Base-by-base conservation (phyloP, 1,140 invertebrate genomes). In the Drosophila serrata region DNA sequence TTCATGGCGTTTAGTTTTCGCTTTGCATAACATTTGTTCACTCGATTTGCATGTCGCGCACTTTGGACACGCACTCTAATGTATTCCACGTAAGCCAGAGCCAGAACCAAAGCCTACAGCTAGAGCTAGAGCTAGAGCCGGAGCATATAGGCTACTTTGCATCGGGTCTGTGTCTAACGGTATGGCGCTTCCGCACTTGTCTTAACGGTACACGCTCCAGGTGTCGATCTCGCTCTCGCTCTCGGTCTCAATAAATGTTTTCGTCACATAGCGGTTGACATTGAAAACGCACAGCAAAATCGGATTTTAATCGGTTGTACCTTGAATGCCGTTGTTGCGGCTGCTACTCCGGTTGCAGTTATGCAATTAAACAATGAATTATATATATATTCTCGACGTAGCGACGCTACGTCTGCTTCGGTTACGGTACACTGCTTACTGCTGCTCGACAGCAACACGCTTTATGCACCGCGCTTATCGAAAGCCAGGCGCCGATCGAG, bases 61-160 rank as follows among this genome's bases (percentile, higher is more conserved):
- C 85, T 88, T 88, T 88, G 84, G 82, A 67, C 77, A 88, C 77
- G 59, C 85, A 84, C 68, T 78, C 37, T 88, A 88, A 88, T 88
- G 58, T 88, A 88, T 88, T 78, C 84, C 84, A 88, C 84, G 84
- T 88, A 88, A 68, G 73, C 82, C 75, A 48, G 39, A 57, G 31
- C 33, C 11, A 29, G 3, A 40, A n/a, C 27, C 19, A 43, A 6
- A 11, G 11, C 27, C 7, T 31, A 39, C 3, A 15, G 17, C 24
- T 3, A 27, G n/a, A 19, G 19, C 17, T 31, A 53, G 4, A 53
- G 31, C 27, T 6, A 0, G 19, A 53, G 49, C 4, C 13, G 19
- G 7, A 49, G 33, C 49, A 35, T 53, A 33, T 22, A 6, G 49
- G 24, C 49, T 63, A 22, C 29, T 33, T 64, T 57, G 29, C 51